Percentiles rank a stretch among this genome's conserved stretches.
Conservation (phyloP, 2,797 vertebrate species). For the Podarcis lilfordi region DNA sequence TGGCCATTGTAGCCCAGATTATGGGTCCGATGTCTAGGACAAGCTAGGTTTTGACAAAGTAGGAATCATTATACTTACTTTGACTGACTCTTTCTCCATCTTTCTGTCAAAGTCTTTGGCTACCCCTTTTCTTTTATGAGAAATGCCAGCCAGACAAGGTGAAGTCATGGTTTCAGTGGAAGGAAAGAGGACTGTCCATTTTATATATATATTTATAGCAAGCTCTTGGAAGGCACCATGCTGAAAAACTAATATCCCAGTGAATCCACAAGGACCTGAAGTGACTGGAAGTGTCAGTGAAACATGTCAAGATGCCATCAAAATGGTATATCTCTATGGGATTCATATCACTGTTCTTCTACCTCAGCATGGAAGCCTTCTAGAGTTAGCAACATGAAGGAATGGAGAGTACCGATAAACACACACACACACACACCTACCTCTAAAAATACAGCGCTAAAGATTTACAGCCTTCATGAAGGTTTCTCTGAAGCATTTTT, state of each 20-base stretch:
- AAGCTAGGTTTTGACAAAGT: background rate
- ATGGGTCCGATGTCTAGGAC: background rate
- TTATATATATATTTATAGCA: slow-evolving; percentile 15
- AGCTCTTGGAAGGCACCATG: slow-evolving; percentile 27
- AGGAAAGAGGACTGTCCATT: slow-evolving; percentile 1
- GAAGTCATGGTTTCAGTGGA: slow-evolving; percentile 52
- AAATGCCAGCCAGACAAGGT: slow-evolving; percentile 6
- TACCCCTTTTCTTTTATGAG: background rate
- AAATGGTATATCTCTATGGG: slow-evolving; percentile 32
- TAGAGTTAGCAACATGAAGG: slow-evolving; percentile 14
- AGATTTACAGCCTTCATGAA: slow-evolving; percentile 48
- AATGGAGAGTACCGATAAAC: slow-evolving; percentile 30
- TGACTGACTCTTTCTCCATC: background rate
- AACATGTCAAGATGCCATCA: slow-evolving; percentile 38
- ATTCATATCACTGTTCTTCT: slow-evolving; percentile 31
- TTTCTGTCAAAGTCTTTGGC: background rate
- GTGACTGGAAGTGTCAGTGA: slow-evolving; percentile 41
- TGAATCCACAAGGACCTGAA: slow-evolving; percentile 41
- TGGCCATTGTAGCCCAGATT: slow-evolving; percentile 67
- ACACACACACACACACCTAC: background rate
- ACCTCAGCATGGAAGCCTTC: slow-evolving; percentile 41
- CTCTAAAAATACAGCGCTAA: slow-evolving; percentile 41
- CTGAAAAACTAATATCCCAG: slow-evolving; percentile 35
- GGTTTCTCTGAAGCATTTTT: slow-evolving; percentile 50
- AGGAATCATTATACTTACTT: background rate